Evolutionary conservation across 2,113 vertebrate species (phyloP), one percentile per base, ranked within the genome.

Genomic region (Cavia aperea): DNA sequence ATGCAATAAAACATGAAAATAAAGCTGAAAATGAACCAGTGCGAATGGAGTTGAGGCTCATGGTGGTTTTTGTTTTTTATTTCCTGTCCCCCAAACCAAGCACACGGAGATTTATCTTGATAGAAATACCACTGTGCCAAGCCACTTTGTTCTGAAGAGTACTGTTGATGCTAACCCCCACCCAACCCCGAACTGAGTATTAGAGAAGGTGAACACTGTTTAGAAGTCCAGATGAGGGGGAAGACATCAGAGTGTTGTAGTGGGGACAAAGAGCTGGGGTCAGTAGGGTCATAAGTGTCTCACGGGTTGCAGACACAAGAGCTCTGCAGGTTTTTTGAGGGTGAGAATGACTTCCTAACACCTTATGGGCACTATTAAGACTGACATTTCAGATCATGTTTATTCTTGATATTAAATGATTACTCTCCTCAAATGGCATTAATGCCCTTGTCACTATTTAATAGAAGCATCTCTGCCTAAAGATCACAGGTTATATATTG

Each of bases 131-230:
- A 49, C 81, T 70, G 91, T 95, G 39, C 73, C 62, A 84, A 96
- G 86, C 3, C 0, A 65, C 78, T 94, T 92, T 82, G 49, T 90
- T 86, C 66, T 95, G 93, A 94, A 56, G 83, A 79, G n/a, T 91
- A 86, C 58, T 56, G 12, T 75, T 95, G 24, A 43, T 7, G 93
- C 36, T 36, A 91, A 36, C 60, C 24, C 8, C 66, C 7, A 4
- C 24, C 46, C 1, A 81, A 66, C 77, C 97, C 97, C 96, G 95
- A 98, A 97, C 91, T 95, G 93, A 81, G 86, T 89, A 87, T 96
- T 62, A 43, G 96, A 94, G 91, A 93, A 94, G 85, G 33, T 93
- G 96, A 96, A 96, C 95, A 94, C 96, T 97, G 96, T 96, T 94
- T 96, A 96, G 96, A 62, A 43, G 84, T 91, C 92, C 89, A 95